phyloP scores from a whole-genome alignment of 2,113 vertebrate species.

The Sylvia atricapilla region DNA sequence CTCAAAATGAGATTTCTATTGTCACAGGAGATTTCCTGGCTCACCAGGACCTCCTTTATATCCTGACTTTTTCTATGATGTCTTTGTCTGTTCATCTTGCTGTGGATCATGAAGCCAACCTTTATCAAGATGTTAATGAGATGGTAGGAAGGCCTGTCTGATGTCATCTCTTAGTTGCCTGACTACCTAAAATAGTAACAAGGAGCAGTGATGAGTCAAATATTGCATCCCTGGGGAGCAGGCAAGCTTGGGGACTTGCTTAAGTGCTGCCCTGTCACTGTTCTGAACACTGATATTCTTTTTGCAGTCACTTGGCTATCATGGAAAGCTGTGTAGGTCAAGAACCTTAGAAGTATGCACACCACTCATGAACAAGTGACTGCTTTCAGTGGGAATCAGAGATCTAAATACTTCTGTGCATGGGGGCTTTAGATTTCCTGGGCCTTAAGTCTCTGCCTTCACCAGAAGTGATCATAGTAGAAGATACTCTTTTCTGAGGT shows the following conservation, averaged over 20 bases:
- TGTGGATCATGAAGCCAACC: neutral
- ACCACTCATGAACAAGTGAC: neutral
- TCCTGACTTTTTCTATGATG: neutral
- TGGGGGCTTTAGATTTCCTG: neutral
- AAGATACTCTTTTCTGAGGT: neutral
- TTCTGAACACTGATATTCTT: neutral
- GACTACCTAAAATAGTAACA: conserved; percentile 34
- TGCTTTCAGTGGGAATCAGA: neutral
- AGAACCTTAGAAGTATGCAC: neutral
- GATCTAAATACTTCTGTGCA: neutral
- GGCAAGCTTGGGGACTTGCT: neutral
- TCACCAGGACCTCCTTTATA: conserved; percentile 17
- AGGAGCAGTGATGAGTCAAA: neutral
- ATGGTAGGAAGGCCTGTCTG: neutral
- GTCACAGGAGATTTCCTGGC: neutral
- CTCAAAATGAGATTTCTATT: conserved; percentile 3
- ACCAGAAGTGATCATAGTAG: neutral
- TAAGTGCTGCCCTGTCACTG: neutral
- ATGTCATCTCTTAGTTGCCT: conserved; percentile 10
- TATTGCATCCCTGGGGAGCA: neutral
- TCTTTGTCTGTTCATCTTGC: conserved; percentile 13
- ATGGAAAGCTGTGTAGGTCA: neutral
- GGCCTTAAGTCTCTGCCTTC: neutral
- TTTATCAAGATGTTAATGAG: conserved; percentile 40
- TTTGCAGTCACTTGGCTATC: neutral